phyloP scores from a whole-genome alignment of 2,113 vertebrate genomes.

The Lepisosteus oculatus region DNA sequence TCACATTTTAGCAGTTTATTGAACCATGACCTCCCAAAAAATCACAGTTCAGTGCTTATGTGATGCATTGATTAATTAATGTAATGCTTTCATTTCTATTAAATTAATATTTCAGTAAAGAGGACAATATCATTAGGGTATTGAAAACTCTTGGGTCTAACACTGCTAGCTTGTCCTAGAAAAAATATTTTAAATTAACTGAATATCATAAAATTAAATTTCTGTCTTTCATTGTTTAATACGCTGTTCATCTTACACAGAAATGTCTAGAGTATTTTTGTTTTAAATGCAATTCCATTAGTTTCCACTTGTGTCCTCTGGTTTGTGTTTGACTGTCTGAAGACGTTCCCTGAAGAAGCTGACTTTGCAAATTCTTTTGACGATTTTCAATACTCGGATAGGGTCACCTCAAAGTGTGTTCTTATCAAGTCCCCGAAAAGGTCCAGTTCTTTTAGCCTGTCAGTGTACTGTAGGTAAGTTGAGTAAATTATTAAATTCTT shows the following conservation, averaged over 20 bases:
- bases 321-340: too few relatives aligned
- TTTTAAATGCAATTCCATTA: too few relatives aligned
- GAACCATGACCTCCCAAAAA: conserved; percentile 6
- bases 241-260: conserved; percentile 17
- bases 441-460: too few relatives aligned
- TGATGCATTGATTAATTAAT: conserved; percentile 43
- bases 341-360: too few relatives aligned
- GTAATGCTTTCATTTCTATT: conserved; percentile 37
- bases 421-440: too few relatives aligned
- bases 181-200: conserved; percentile 27
- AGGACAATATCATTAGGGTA: conserved; percentile 27
- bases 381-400: too few relatives aligned
- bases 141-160: conserved; percentile 22
- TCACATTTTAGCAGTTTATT: not conserved
- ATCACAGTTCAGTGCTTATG: conserved; percentile 1
- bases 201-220: conserved; percentile 25
- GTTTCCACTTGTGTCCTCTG: too few relatives aligned
- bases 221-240: not conserved
- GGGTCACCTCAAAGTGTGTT: too few relatives aligned
- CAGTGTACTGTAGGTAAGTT: too few relatives aligned
- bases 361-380: too few relatives aligned
- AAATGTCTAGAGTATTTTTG: not conserved
- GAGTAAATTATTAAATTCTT: too few relatives aligned
- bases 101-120: conserved; percentile 39
- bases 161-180: conserved; percentile 25